Conservation (phyloP, 2,797 vertebrate species). For the Prionace glauca region DNA sequence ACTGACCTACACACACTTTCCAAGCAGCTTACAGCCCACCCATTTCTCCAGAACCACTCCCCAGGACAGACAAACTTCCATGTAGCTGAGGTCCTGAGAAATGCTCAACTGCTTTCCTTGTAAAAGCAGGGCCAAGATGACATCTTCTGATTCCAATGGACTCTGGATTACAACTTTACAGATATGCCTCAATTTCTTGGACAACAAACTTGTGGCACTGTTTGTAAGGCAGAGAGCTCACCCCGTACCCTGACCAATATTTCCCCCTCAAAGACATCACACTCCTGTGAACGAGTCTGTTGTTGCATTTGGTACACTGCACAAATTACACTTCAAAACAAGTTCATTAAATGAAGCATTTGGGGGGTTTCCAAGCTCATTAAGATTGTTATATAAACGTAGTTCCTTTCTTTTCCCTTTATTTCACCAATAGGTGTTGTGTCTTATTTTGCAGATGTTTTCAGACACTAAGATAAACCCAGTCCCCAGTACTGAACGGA, state of each 20-base stretch:
- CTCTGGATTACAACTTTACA: background rate
- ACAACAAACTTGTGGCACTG: too few relatives aligned
- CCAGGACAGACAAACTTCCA: background rate
- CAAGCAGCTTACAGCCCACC: background rate
- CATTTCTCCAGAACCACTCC: background rate
- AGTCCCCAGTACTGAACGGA: background rate
- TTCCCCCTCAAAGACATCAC: background rate
- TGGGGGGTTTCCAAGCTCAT: background rate
- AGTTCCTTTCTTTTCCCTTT: background rate
- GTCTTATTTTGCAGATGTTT: background rate
- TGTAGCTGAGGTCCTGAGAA: background rate
- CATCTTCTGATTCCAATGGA: background rate
- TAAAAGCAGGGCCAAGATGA: background rate
- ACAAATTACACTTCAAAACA: background rate
- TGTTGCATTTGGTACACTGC: background rate
- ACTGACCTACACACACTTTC: background rate
- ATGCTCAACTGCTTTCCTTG: background rate
- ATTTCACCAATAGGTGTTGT: background rate
- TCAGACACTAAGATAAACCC: background rate
- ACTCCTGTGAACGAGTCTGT: background rate
- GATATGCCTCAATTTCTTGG: too few relatives aligned
- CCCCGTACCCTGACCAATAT: too few relatives aligned
- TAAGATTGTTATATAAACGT: background rate
- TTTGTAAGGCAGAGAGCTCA: too few relatives aligned
- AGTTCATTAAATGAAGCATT: background rate